Conservation (phyloP, 2,888 invertebrate species). For the Chaetoderma sp. region DNA sequence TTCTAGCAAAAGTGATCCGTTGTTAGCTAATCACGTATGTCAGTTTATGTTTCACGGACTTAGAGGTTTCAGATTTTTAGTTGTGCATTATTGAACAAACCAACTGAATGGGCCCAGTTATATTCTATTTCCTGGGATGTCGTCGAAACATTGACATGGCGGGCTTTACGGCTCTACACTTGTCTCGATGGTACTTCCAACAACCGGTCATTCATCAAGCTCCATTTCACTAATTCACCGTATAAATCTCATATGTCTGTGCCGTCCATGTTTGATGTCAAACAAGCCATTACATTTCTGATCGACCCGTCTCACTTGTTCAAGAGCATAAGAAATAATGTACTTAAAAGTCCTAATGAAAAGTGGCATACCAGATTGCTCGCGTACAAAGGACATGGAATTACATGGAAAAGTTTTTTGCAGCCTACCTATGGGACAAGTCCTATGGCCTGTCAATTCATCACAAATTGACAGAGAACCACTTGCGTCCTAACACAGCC, state of each 20-base stretch:
- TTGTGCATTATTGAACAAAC: not conserved
- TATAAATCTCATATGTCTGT: not conserved
- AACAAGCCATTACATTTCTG: not conserved
- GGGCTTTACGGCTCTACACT: slow-evolving; percentile 1
- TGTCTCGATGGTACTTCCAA: slow-evolving; percentile 4
- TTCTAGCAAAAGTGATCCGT: not conserved
- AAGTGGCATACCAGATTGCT: slow-evolving; percentile 6
- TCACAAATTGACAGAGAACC: not conserved
- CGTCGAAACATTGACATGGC: not conserved
- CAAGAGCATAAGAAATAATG: not conserved
- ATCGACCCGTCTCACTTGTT: not conserved
- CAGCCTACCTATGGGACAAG: slow-evolving; percentile 4
- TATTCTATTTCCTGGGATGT: slow-evolving; percentile 11
- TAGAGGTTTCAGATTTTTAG: not conserved
- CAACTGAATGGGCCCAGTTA: not conserved
- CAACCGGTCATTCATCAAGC: slow-evolving; percentile 1
- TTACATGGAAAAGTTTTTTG: slow-evolving; percentile 4
- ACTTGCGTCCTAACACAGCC: not conserved
- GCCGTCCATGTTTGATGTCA: not conserved
- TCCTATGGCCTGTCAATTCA: not conserved
- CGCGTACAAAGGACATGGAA: not conserved
- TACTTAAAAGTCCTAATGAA: slow-evolving; percentile 6
- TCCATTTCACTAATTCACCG: not conserved
- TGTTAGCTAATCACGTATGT: not conserved
- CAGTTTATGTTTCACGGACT: not conserved